Evolutionary conservation across 2,888 invertebrate species (phyloP).

Genomic region (Cordylochernes scorpioides): DNA sequence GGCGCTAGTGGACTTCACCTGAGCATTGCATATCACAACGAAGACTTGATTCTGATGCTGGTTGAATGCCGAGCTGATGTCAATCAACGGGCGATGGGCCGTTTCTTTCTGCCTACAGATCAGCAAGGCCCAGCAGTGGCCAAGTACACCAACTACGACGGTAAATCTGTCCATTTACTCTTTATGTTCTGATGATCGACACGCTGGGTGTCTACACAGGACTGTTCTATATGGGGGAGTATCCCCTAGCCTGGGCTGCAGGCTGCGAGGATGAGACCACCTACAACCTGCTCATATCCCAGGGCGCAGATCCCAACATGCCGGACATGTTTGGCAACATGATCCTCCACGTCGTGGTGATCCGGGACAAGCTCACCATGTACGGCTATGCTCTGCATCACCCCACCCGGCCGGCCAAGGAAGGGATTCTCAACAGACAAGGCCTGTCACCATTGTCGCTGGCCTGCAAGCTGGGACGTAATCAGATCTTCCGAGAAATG

Average conservation of each 20-base stretch:
- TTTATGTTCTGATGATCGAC: background rate
- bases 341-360: constrained; percentile 97
- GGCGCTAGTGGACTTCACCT: constrained; percentile 77
- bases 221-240: constrained; percentile 85
- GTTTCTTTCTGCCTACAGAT: constrained; percentile 55
- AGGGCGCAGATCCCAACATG: constrained; percentile 77
- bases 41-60: constrained; percentile 70
- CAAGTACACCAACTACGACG: constrained; percentile 1
- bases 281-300: constrained; percentile 73
- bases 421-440: constrained; percentile 59
- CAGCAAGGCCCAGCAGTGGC: background rate
- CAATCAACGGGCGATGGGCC: constrained; percentile 69
- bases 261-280: constrained; percentile 90
- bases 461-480: constrained; percentile 81
- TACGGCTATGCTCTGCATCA: constrained; percentile 89
- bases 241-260: constrained; percentile 87
- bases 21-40: constrained; percentile 84
- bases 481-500: constrained; percentile 91
- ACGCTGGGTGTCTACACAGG: constrained; percentile 27
- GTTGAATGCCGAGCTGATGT: constrained; percentile 76
- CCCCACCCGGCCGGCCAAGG: constrained; percentile 69
- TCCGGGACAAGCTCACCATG: constrained; percentile 90
- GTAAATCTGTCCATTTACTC: background rate
- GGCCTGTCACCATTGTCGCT: constrained; percentile 83
- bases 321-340: constrained; percentile 92